phyloP scores from a whole-genome alignment of 2,113 vertebrate species.

The Percina caprodes region DNA sequence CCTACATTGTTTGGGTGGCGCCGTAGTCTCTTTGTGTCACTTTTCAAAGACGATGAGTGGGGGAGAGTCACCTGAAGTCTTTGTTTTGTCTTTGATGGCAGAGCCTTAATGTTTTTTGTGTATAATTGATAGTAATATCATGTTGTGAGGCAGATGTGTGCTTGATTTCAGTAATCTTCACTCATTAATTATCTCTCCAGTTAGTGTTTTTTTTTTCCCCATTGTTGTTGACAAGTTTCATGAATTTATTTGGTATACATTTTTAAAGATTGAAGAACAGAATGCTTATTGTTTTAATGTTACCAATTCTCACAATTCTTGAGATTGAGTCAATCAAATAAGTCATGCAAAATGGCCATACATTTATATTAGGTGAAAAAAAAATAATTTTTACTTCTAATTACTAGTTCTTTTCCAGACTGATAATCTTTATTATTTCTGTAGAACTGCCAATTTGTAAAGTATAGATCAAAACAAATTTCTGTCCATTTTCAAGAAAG shows the following conservation, averaged over 20 bases:
- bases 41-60: constrained; percentile 53
- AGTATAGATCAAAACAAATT: not conserved
- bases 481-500: not conserved
- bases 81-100: constrained; percentile 28
- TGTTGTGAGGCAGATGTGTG: constrained; percentile 31
- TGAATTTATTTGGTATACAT: not conserved
- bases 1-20: constrained; percentile 64
- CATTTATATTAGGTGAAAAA: not conserved
- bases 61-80: constrained; percentile 48
- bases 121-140: constrained; percentile 12
- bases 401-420: not conserved
- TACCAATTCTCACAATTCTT: not conserved
- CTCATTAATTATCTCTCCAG: not conserved
- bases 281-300: not conserved
- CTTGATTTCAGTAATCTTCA: constrained; percentile 4
- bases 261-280: not conserved
- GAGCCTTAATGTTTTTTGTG: constrained; percentile 10
- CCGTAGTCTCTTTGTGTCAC: constrained; percentile 50
- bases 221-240: not conserved
- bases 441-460: not conserved
- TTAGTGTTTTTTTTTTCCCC: not conserved
- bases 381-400: not conserved
- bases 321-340: not conserved
- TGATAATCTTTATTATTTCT: not conserved
- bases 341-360: not conserved